phyloP scores from a whole-genome alignment of 2,797 vertebrate genomes.

The Limosa lapponica region DNA sequence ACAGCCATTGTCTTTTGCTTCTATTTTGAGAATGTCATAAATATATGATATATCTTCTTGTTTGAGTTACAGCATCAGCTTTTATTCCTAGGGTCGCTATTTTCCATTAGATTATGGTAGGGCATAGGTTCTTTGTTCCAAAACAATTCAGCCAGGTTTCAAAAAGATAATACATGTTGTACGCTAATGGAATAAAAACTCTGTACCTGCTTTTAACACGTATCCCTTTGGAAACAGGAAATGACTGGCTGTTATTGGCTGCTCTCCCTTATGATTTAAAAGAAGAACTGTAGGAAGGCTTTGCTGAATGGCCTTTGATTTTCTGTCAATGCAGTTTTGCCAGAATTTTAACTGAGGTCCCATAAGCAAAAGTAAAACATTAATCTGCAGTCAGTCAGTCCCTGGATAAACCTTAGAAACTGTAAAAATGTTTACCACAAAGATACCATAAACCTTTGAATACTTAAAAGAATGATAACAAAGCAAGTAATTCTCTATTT shows the following conservation, averaged over 20 bases:
- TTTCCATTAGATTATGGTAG: not conserved
- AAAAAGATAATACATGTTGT: conserved; percentile 11
- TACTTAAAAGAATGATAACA: conserved; percentile 46
- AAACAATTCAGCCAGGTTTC: conserved; percentile 30
- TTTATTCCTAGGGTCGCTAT: not conserved
- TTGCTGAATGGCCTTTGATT: conserved; percentile 60
- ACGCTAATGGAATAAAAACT: conserved; percentile 36
- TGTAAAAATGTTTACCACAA: conserved; percentile 58
- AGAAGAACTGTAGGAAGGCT: conserved; percentile 39
- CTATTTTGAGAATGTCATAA: not conserved
- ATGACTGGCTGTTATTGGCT: conserved; percentile 49
- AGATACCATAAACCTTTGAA: conserved; percentile 36
- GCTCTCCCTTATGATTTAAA: conserved; percentile 30
- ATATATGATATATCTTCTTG: not conserved
- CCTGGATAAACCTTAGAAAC: conserved; percentile 27
- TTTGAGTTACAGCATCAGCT: not conserved
- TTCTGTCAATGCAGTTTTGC: conserved; percentile 56
- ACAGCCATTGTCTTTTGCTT: not conserved
- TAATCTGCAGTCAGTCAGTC: conserved; percentile 25
- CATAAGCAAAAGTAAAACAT: conserved; percentile 52
- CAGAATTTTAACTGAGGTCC: conserved; percentile 37
- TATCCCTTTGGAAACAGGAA: conserved; percentile 47
- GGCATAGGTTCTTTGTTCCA: conserved; percentile 12
- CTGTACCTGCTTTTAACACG: not conserved
- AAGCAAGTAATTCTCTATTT: conserved; percentile 37